Evolutionary conservation across 2,888 invertebrate genomes (phyloP).

Genomic region (Mycalesis mineus): DNA sequence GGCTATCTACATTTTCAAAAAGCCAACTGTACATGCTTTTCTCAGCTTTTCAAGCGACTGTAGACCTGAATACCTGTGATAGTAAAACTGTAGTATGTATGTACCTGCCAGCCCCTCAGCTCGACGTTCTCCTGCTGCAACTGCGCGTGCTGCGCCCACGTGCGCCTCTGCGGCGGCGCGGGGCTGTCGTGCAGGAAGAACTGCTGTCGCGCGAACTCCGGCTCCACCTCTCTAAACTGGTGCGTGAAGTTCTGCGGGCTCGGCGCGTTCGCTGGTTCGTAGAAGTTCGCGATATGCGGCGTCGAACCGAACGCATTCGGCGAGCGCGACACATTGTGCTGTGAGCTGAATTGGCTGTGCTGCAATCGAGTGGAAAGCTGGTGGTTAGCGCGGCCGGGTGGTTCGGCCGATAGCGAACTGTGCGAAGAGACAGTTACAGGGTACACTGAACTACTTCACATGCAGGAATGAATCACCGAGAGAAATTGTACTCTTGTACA

Average conservation of each 20-base stretch:
- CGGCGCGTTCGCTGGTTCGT: constrained; percentile 32
- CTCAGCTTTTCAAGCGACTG: too few species aligned
- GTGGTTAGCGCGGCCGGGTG: constrained; percentile 22
- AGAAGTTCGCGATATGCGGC: constrained; percentile 57
- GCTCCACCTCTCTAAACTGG: constrained; percentile 51
- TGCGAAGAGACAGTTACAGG: not conserved
- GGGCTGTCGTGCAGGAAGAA: constrained; percentile 86
- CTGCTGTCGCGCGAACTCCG: constrained; percentile 77
- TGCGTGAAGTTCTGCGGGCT: constrained; percentile 44
- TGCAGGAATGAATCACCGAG: too few species aligned
- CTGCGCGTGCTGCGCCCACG: constrained; percentile 81
- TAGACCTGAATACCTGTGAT: too few species aligned
- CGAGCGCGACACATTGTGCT: constrained; percentile 69
- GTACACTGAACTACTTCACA: not conserved
- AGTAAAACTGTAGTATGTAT: not conserved
- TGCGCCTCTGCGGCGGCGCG: constrained; percentile 79
- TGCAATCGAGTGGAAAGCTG: constrained; percentile 42
- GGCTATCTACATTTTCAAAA: too few species aligned
- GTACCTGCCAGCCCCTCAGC: constrained; percentile 67
- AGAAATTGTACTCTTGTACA: too few species aligned
- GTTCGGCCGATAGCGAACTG: not conserved
- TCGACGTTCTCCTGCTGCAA: constrained; percentile 81
- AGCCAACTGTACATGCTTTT: too few species aligned
- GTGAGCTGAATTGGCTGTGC: constrained; percentile 77
- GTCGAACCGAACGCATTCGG: constrained; percentile 67